These are phyloP conservation scores for Cataglyphis altisquamis DNA, from an alignment of 2,888 invertebrate genomes.

Conservation along the genomic window DNA sequence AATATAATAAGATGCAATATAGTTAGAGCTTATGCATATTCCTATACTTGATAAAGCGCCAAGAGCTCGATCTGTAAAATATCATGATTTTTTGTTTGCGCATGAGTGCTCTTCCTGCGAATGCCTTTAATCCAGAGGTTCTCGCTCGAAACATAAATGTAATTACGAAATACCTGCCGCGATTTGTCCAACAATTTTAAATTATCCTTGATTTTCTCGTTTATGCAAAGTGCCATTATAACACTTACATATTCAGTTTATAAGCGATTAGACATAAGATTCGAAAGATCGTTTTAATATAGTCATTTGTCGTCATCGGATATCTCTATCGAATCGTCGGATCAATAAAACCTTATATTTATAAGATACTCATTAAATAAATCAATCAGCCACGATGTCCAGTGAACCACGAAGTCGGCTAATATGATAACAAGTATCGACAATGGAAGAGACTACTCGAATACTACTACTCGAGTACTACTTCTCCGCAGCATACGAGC, in stretches of 20 bases:
- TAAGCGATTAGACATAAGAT: background rate
- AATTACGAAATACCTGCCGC: constrained; percentile 11
- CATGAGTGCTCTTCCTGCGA: background rate
- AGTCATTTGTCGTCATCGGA: constrained; percentile 30
- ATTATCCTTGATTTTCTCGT: constrained; percentile 6
- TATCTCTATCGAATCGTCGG: constrained; percentile 38
- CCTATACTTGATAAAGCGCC: background rate
- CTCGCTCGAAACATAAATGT: background rate
- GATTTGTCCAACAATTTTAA: background rate
- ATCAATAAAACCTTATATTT: constrained; percentile 64
- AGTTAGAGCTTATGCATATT: background rate
- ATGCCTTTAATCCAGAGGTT: background rate
- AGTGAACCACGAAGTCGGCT: constrained; percentile 48
- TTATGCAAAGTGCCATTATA: background rate
- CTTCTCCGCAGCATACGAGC: constrained; percentile 60
- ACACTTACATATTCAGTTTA: background rate
- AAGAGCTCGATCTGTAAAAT: background rate
- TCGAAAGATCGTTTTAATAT: constrained; percentile 54
- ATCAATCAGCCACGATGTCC: constrained; percentile 44
- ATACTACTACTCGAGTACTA: constrained; percentile 22
- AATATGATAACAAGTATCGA: constrained; percentile 70
- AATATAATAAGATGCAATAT: constrained; percentile 29
- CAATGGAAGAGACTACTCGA: constrained; percentile 37
- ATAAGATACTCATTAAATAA: constrained; percentile 66
- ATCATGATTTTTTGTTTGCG: constrained; percentile 9